Percentiles rank a stretch among this genome's conserved stretches.
These are phyloP conservation scores for Zaprionus kolodkinae DNA, from an alignment of 1,140 invertebrate species.

Conservation along the genomic window DNA sequence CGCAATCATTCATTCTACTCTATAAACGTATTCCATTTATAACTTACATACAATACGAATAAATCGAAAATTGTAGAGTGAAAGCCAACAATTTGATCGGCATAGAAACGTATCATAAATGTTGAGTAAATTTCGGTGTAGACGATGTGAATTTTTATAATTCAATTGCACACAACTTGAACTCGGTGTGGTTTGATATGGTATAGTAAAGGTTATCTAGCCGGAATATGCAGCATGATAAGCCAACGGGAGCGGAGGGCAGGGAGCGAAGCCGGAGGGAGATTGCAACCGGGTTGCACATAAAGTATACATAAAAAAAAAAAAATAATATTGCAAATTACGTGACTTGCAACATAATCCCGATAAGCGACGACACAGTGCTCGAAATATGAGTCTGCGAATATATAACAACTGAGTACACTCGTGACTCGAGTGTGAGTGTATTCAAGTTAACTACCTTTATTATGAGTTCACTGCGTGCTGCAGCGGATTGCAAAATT, in stretches of 20 bases:
- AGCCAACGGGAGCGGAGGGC: neutral
- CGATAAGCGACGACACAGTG: slow-evolving; percentile 28
- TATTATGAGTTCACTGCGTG: slow-evolving; percentile 28
- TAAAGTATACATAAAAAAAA: slow-evolving; percentile 23
- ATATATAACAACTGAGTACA: neutral
- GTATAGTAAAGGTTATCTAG: neutral
- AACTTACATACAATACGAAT: neutral
- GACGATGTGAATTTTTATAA: slow-evolving; percentile 1
- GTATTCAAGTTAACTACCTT: slow-evolving; percentile 20
- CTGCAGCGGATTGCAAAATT: slow-evolving; percentile 31
- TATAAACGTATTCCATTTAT: neutral
- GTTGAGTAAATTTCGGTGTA: slow-evolving; percentile 6
- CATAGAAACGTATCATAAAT: neutral
- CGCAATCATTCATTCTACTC: neutral
- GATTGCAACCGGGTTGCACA: neutral
- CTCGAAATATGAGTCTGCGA: slow-evolving; percentile 25
- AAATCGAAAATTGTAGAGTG: neutral
- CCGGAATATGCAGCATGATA: slow-evolving; percentile 2
- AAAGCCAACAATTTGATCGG: neutral
- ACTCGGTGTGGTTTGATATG: neutral
- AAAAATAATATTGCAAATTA: slow-evolving; percentile 26
- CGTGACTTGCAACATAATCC: slow-evolving; percentile 37
- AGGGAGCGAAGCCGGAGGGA: neutral
- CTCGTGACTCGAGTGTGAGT: slow-evolving; percentile 1
- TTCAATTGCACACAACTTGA: slow-evolving; percentile 4